Percentiles rank a stretch among this genome's conserved stretches.
Evolutionary conservation across 2,113 vertebrate species (phyloP).

Genomic region (Dinomys branickii): DNA sequence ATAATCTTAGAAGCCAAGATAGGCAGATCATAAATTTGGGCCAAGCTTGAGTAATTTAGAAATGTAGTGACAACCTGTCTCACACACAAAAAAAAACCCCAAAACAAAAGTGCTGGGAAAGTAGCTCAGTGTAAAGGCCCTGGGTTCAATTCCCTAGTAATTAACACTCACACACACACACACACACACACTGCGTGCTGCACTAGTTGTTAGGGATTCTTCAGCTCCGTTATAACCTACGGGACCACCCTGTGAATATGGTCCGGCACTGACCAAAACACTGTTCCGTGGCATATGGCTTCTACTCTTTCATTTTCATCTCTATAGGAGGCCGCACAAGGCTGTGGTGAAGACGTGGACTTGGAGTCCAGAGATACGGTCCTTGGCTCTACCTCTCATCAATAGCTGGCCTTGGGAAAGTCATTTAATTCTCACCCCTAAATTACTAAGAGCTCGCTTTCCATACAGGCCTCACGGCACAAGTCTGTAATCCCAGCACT

Average conservation of each 20-base stretch:
- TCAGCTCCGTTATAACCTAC: neutral
- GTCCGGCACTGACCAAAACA: neutral
- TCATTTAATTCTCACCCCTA: neutral
- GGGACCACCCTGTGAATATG: neutral
- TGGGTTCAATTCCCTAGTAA: neutral
- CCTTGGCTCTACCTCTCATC: neutral
- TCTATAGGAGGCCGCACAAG: neutral
- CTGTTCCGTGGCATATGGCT: neutral
- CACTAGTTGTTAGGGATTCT: neutral
- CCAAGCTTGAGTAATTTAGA: neutral
- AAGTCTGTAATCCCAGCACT: neutral
- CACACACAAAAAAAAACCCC: neutral
- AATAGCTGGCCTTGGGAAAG: slow-evolving; percentile 21
- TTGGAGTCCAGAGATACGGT: neutral
- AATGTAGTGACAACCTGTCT: neutral
- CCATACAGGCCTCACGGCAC: neutral
- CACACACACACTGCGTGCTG: neutral
- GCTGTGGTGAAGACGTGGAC: neutral
- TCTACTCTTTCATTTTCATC: neutral
- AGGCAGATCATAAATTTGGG: neutral
- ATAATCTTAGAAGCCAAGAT: neutral
- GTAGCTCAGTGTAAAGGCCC: neutral
- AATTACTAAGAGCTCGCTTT: neutral
- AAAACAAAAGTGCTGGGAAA: neutral
- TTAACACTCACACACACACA: neutral